Evolutionary conservation across 2,113 vertebrate species (phyloP).

Genomic region (Phrynosoma platyrhinos): DNA sequence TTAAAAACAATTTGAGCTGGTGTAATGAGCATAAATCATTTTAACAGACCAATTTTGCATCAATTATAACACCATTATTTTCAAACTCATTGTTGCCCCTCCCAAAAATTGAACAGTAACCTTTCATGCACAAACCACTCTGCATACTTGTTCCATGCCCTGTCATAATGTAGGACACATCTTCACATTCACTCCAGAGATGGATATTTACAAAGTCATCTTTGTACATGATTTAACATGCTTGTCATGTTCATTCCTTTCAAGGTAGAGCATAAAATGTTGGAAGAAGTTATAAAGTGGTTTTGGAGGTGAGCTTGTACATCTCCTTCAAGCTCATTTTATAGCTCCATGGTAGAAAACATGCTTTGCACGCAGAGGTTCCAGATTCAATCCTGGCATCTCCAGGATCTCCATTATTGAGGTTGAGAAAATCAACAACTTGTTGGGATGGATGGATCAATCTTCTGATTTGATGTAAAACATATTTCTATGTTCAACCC

Average conservation of each 20-base stretch:
- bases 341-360: neutral
- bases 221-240: constrained; percentile 2
- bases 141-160: constrained; percentile 2
- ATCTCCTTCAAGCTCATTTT: neutral
- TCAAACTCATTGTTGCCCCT: constrained; percentile 61
- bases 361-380: neutral
- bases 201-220: constrained; percentile 42
- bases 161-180: constrained; percentile 32
- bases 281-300: neutral
- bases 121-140: constrained; percentile 33
- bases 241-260: constrained; percentile 22
- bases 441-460: too few species aligned
- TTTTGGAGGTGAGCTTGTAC: neutral
- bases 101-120: constrained; percentile 67
- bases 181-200: constrained; percentile 36
- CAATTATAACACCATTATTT: constrained; percentile 68
- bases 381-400: neutral
- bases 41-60: constrained; percentile 69
- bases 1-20: constrained; percentile 68
- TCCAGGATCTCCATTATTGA: too few species aligned
- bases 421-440: too few species aligned
- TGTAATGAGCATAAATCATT: constrained; percentile 70
- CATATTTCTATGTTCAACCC: too few species aligned
- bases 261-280: constrained; percentile 1
- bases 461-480: too few species aligned